phyloP scores from a whole-genome alignment of 1,140 invertebrate genomes.

The Capitella teleta region DNA sequence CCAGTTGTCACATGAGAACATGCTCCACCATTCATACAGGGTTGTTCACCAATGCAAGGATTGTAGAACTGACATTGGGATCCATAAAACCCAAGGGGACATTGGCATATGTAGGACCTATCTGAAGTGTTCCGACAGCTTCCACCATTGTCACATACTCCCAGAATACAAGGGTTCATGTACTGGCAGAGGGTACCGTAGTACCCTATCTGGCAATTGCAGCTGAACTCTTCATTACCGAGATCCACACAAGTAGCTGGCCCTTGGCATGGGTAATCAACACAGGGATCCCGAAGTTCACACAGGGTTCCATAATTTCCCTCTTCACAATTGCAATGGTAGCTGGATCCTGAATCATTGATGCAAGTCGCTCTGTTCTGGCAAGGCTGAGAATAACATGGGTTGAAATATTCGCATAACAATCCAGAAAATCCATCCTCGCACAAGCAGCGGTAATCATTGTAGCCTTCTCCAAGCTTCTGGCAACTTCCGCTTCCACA shows the following conservation, averaged over 20 bases:
- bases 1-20: conserved; percentile 7
- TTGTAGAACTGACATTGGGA: conserved; percentile 11
- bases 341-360: neutral
- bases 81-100: conserved; percentile 12
- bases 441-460: conserved; percentile 11
- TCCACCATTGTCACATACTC: conserved; percentile 8
- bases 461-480: neutral
- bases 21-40: conserved; percentile 10
- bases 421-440: neutral
- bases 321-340: conserved; percentile 21
- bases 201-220: conserved; percentile 48
- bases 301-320: conserved; percentile 6
- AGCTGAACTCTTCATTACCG: conserved; percentile 45
- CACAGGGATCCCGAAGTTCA: conserved; percentile 6
- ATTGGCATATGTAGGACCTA: conserved; percentile 10
- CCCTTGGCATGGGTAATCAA: conserved; percentile 28
- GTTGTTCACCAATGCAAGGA: conserved; percentile 2
- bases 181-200: conserved; percentile 33
- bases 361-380: conserved; percentile 4
- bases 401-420: conserved; percentile 4
- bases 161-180: conserved; percentile 27
- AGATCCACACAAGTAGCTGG: conserved; percentile 25
- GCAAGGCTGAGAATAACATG: conserved; percentile 6
- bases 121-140: conserved; percentile 3
- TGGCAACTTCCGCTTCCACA: conserved; percentile 19